phyloP scores from a whole-genome alignment of 2,113 vertebrate genomes.

The Nansenia antarctica region DNA sequence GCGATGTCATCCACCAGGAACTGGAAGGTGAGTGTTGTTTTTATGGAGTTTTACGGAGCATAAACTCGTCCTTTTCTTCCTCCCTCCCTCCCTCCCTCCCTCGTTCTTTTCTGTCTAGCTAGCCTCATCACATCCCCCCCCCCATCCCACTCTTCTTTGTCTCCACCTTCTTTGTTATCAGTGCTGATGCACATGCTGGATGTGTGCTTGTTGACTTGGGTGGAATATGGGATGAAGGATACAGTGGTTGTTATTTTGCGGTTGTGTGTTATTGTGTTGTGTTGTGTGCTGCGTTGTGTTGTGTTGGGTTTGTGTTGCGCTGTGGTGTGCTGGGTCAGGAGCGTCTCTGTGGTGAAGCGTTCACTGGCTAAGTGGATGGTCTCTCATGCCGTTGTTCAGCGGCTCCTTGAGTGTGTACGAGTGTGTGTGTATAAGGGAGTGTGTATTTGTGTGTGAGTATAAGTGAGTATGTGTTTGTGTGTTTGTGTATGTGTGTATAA shows the following conservation, averaged over 20 bases:
- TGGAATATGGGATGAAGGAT: constrained; percentile 1
- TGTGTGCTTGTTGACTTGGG: not conserved
- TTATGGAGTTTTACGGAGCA: not conserved
- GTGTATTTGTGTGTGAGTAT: too few species aligned
- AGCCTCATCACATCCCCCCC: too few species aligned
- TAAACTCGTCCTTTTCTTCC: not conserved
- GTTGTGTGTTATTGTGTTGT: constrained; percentile 27
- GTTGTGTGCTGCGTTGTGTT: constrained; percentile 22
- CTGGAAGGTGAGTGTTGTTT: constrained; percentile 87
- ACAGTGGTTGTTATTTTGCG: constrained; percentile 34
- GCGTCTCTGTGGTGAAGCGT: constrained; percentile 51
- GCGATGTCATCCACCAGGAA: constrained; percentile 93
- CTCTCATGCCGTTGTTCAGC: constrained; percentile 44
- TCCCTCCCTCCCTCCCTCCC: not conserved
- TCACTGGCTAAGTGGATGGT: constrained; percentile 21
- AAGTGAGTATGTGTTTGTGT: constrained; percentile 12
- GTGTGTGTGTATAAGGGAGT: too few species aligned
- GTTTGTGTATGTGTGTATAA: constrained; percentile 11
- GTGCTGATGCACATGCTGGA: not conserved
- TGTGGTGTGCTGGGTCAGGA: constrained; percentile 50
- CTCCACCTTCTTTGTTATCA: not conserved
- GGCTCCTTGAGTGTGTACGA: constrained; percentile 1
- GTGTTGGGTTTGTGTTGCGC: constrained; percentile 30
- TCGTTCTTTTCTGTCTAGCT: not conserved
- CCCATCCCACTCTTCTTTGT: not conserved